Conservation (phyloP, 2,113 vertebrate genomes). For the Hoplias malabaricus region DNA sequence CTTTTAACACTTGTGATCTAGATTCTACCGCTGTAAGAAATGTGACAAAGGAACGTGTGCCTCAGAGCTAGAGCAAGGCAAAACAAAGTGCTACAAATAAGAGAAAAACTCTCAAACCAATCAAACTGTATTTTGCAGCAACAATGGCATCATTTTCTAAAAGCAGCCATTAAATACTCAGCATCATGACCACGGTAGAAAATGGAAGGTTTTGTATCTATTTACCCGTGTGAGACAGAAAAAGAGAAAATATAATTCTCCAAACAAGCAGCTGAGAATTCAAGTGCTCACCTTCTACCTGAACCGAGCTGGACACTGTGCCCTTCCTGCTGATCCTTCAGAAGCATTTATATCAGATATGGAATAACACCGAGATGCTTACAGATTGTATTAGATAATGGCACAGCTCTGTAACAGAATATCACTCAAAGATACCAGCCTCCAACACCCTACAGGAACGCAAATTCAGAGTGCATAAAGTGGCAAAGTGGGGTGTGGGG, state of each 20-base stretch:
- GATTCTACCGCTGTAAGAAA: background rate
- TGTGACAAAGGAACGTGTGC: background rate
- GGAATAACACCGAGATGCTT: conserved; percentile 1
- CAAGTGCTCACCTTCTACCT: background rate
- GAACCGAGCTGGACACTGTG: background rate
- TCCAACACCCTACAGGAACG: background rate
- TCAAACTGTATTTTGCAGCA: conserved; percentile 44
- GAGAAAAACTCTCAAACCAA: conserved; percentile 50
- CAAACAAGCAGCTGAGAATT: background rate
- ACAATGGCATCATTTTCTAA: conserved; percentile 47
- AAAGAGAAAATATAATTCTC: background rate
- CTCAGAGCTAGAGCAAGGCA: background rate
- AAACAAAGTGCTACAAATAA: conserved; percentile 49
- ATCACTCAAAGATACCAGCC: background rate
- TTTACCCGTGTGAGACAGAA: conserved; percentile 43
- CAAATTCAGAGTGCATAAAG: background rate
- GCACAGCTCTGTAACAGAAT: background rate
- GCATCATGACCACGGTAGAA: conserved; percentile 54
- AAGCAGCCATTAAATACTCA: conserved; percentile 53
- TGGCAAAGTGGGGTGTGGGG: background rate
- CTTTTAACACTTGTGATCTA: background rate
- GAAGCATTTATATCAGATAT: conserved; percentile 9
- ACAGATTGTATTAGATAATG: background rate
- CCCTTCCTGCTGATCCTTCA: conserved; percentile 15
- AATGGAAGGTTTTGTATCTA: conserved; percentile 50